Base-by-base conservation (phyloP, 2,113 vertebrate species). In the Thamnaconus septentrionalis region DNA sequence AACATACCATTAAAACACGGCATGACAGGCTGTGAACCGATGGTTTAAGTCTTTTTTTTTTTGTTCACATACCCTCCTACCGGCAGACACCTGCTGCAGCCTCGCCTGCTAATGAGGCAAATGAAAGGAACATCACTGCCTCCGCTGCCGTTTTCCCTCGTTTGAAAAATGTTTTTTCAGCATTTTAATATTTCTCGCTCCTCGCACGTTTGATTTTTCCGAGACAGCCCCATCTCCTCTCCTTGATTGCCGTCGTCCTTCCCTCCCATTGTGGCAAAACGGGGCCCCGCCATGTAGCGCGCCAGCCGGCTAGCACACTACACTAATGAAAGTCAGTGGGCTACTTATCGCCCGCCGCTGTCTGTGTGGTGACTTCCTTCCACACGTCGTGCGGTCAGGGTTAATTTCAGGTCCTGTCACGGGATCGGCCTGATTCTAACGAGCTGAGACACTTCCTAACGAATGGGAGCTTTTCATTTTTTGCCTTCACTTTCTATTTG, bases 291-390 rank as follows among this genome's bases (percentile, higher is more conserved):
- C 18, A 31, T 31, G n/a, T 44, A 43, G 68, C 50, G 46, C 61
- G 69, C 64, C 49, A 64, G 59, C 59, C 60, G 47, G 63, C 75
- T 78, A 39, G 4, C 69, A 53, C 77, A 78, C 66, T 66, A n/a
- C 5, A 39, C 74, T 89, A 88, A 89, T 89, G 83, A 89, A 90
- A 86, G 86, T 88, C 83, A 83, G 59, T 3, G 49, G 72, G 80
- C 61, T 76, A 58, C 65, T 66, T 39, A 31, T 48, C 56, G 63
- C 64, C 74, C 31, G 4, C 47, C 46, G 57, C 54, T 50, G 43
- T 2, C 18, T 31, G 18, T 31, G 18, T 31, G 63, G 43, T 9
- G 41, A 69, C 69, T 62, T 54, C 62, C 6, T 41, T 11, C 57
- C 60, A 70, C 51, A 46, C 59, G 61, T 75, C 60, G 72, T 71